These are phyloP conservation scores for Berghia stephanieae DNA, from an alignment of 1,140 invertebrate species.

Conservation along the genomic window DNA sequence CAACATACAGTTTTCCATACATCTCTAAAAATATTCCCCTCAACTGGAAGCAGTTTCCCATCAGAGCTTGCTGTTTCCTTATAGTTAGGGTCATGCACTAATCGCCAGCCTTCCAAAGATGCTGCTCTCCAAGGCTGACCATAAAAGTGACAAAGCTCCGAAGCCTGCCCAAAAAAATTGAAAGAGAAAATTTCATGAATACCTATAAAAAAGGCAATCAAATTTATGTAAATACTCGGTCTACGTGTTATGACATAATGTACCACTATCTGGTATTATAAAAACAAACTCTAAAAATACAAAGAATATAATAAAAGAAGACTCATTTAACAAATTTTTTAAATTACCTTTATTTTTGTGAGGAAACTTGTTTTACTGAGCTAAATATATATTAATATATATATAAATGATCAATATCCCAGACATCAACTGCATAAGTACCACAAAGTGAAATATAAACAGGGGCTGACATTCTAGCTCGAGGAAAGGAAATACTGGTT, in stretches of 20 bases:
- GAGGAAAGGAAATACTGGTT: too few relatives aligned
- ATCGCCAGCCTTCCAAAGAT: constrained; percentile 87
- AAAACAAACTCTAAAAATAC: background rate
- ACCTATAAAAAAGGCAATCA: background rate
- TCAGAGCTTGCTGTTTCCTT: constrained; percentile 66
- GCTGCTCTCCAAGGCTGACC: constrained; percentile 92
- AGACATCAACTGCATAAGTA: too few relatives aligned
- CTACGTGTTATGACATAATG: too few relatives aligned
- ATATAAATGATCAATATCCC: too few relatives aligned
- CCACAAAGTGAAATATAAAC: too few relatives aligned
- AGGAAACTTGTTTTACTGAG: too few relatives aligned
- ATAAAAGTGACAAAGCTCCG: constrained; percentile 78
- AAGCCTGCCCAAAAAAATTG: constrained; percentile 69
- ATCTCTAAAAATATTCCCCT: constrained; percentile 87
- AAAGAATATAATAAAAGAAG: background rate
- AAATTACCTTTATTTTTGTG: too few relatives aligned
- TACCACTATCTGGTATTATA: background rate
- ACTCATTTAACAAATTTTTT: background rate
- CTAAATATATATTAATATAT: too few relatives aligned
- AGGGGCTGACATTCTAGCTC: too few relatives aligned
- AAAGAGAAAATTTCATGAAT: background rate
- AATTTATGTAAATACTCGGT: background rate
- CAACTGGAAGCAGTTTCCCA: constrained; percentile 69
- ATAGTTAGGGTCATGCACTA: constrained; percentile 85
- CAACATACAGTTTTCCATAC: constrained; percentile 90